phyloP scores from a whole-genome alignment of 2,888 invertebrate species.

The Monopis laevigella region DNA sequence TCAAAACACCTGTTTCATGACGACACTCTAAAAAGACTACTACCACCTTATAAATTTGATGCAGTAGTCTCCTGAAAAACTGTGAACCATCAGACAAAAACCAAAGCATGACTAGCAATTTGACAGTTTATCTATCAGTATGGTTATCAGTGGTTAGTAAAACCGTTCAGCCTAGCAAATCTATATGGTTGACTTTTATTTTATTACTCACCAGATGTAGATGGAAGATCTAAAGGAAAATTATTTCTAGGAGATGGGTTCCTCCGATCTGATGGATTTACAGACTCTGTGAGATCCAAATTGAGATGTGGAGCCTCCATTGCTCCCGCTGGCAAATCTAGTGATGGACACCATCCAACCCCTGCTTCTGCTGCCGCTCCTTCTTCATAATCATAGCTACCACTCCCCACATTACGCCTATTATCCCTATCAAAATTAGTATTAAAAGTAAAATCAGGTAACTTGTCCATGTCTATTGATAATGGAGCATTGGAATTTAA shows the following conservation, averaged over 20 bases:
- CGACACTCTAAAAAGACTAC: too few species aligned
- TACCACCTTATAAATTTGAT: too few species aligned
- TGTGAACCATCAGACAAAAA: too few species aligned
- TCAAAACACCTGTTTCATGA: too few species aligned
- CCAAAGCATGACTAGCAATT: too few species aligned
- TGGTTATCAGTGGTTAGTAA: too few species aligned
- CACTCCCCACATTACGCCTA: conserved; percentile 34
- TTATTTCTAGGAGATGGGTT: conserved; percentile 50
- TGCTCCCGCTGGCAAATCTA: conserved; percentile 45
- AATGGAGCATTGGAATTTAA: conserved; percentile 63
- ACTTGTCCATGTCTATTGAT: conserved; percentile 70
- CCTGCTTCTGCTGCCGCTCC: conserved; percentile 43
- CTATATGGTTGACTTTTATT: too few species aligned
- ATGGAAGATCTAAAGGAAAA: conserved; percentile 55
- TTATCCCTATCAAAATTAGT: conserved; percentile 51
- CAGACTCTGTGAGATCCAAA: conserved; percentile 57
- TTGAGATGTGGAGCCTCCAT: conserved; percentile 47
- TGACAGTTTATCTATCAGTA: too few species aligned
- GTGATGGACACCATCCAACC: conserved; percentile 35
- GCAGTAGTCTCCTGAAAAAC: too few species aligned
- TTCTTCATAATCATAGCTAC: conserved; percentile 45
- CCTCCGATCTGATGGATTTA: conserved; percentile 51
- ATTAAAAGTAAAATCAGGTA: conserved; percentile 74
- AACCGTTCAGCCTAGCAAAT: too few species aligned
- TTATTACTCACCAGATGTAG: conserved; percentile 46